Conservation (phyloP, 2,113 vertebrate genomes). For the Tupaia chinensis region DNA sequence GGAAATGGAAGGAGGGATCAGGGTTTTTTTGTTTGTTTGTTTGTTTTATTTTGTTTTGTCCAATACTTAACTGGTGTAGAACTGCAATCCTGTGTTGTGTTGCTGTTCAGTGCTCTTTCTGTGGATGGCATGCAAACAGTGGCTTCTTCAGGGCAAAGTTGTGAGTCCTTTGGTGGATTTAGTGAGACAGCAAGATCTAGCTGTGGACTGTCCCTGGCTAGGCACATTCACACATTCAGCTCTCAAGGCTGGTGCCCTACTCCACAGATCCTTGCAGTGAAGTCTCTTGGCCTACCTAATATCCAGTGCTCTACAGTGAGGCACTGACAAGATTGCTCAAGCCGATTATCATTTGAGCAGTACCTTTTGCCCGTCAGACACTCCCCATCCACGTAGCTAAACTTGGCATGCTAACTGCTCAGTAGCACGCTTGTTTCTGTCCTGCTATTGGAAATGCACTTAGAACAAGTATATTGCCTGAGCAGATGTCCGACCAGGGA, state of each 20-base stretch:
- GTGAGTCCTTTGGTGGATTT: not conserved
- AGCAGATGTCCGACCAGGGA: not conserved
- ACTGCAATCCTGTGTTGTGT: not conserved
- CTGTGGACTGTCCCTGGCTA: not conserved
- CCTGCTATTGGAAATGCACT: not conserved
- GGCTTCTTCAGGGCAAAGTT: not conserved
- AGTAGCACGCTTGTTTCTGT: not conserved
- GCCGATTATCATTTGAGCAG: not conserved
- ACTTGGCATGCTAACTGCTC: not conserved
- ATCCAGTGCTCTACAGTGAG: not conserved
- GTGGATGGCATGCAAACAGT: not conserved
- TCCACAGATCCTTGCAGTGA: not conserved
- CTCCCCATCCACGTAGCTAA: not conserved
- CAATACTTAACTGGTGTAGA: not conserved
- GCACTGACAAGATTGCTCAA: not conserved
- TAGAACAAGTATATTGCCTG: not conserved
- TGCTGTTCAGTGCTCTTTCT: fast-evolving
- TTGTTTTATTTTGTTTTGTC: not conserved
- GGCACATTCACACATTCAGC: not conserved
- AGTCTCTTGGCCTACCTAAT: not conserved
- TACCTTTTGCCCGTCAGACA: not conserved
- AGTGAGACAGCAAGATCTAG: not conserved
- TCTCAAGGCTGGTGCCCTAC: not conserved
- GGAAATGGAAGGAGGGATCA: not conserved
- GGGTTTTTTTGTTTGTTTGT: not conserved